phyloP scores from a whole-genome alignment of 2,888 invertebrate species.

The Dryomyza anilis region DNA sequence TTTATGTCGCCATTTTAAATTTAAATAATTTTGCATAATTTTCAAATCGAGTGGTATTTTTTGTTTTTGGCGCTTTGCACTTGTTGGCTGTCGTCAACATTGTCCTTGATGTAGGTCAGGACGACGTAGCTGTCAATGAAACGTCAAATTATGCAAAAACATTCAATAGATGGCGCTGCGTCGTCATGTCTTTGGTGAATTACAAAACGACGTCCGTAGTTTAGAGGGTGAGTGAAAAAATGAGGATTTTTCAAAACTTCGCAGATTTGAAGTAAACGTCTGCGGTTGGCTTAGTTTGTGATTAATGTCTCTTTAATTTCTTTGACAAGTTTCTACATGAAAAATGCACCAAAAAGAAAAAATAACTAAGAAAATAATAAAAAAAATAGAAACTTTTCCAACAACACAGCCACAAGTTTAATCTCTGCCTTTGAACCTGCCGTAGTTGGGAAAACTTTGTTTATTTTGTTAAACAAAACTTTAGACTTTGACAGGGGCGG shows the following conservation, averaged over 20 bases:
- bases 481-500: too few relatives aligned
- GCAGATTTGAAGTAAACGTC: background rate
- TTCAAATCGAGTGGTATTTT: slow-evolving; percentile 55
- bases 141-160: slow-evolving; percentile 45
- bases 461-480: too few relatives aligned
- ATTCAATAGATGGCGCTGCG: background rate
- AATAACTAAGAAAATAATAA: background rate
- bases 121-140: slow-evolving; percentile 23
- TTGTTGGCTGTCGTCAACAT: slow-evolving; percentile 40
- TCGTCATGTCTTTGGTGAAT: too few relatives aligned
- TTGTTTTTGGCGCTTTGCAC: slow-evolving; percentile 33
- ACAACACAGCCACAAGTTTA: background rate
- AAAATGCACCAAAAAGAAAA: slow-evolving; percentile 2
- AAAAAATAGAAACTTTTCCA: too few relatives aligned
- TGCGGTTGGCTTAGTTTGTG: background rate
- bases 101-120: slow-evolving; percentile 54
- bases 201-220: background rate
- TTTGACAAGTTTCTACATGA: slow-evolving; percentile 4
- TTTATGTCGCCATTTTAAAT: slow-evolving; percentile 44
- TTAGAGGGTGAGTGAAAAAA: background rate
- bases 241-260: background rate
- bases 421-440: background rate
- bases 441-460: background rate
- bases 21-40: slow-evolving; percentile 60
- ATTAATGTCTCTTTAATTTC: slow-evolving; percentile 24